A percentile compares a stretch with the other conserved stretches of the same genome.
Evolutionary conservation across 2,888 invertebrate genomes (phyloP).

Genomic region (Gnatocerus cornutus): DNA sequence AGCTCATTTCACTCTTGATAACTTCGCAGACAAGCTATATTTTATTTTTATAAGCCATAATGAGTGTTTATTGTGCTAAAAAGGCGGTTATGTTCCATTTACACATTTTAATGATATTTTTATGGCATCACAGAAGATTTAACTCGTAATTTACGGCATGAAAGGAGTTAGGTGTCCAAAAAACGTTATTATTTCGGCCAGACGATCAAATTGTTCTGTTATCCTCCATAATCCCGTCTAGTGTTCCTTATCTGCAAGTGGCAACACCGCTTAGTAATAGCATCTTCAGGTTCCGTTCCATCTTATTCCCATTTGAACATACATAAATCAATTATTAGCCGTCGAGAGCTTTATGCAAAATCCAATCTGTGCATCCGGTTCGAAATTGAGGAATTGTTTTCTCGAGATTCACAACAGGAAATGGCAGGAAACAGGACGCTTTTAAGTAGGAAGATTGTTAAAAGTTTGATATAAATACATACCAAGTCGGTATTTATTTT

Average conservation of each 20-base stretch:
- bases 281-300: conserved; percentile 24
- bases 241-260: conserved; percentile 16
- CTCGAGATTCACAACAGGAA: background rate
- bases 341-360: conserved; percentile 25
- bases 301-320: conserved; percentile 24
- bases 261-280: conserved; percentile 12
- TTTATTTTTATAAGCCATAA: too few species aligned
- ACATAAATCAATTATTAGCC: conserved; percentile 37
- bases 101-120: too few species aligned
- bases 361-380: conserved; percentile 16
- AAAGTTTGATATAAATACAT: background rate
- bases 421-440: background rate
- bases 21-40: too few species aligned
- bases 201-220: background rate
- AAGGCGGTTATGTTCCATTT: too few species aligned
- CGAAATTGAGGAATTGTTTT: conserved; percentile 5
- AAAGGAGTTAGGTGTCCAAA: too few species aligned
- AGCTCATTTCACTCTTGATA: too few species aligned
- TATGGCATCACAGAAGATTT: too few species aligned
- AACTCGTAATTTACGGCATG: too few species aligned
- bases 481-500: too few species aligned
- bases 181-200: too few species aligned
- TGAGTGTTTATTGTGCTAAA: too few species aligned
- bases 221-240: background rate
- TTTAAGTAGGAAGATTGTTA: background rate